Evolutionary conservation across 2,113 vertebrate species (phyloP).

Genomic region (Myiagra hebetior): DNA sequence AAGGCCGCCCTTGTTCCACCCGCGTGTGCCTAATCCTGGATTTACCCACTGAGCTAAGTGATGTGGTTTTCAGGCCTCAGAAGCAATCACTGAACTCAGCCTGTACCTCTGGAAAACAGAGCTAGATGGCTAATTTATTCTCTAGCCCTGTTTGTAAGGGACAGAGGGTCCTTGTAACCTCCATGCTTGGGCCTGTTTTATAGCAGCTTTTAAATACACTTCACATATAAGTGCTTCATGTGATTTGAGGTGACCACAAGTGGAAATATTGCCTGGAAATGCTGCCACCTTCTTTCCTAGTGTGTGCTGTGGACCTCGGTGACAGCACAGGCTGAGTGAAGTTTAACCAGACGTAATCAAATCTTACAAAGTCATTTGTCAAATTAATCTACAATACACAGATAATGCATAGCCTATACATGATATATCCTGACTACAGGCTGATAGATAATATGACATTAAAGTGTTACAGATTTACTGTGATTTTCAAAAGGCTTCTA

Average conservation of each 20-base stretch:
- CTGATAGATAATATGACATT: background rate
- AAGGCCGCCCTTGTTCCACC: background rate
- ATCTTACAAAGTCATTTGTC: background rate
- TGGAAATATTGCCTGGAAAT: background rate
- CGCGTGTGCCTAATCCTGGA: background rate
- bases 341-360: background rate
- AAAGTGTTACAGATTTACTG: background rate
- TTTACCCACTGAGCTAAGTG: background rate
- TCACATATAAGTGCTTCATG: background rate
- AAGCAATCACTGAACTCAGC: background rate
- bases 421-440: background rate
- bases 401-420: background rate
- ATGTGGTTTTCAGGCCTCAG: background rate
- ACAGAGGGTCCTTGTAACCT: background rate
- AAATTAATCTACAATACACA: background rate
- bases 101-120: background rate
- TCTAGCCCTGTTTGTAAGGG: background rate
- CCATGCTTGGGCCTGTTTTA: background rate
- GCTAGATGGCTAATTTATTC: background rate
- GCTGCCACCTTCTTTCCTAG: background rate
- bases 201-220: background rate
- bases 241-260: background rate
- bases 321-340: background rate
- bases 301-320: background rate
- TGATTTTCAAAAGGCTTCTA: background rate